Conservation (phyloP, 1,140 invertebrate species). For the Berghia stephanieae region DNA sequence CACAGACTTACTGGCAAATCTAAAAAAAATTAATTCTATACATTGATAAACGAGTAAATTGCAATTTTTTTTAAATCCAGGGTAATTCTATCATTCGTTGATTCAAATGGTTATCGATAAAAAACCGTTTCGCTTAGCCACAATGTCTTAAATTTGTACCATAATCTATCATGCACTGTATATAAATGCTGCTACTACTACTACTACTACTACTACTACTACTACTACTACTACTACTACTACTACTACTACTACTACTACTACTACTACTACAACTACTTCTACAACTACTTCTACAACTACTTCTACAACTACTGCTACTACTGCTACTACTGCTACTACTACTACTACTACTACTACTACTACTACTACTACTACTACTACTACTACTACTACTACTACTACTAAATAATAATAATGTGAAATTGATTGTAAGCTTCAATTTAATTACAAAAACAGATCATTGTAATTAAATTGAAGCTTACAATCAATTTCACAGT, state of each 20-base stretch:
- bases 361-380: constrained; percentile 19
- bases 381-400: constrained; percentile 1
- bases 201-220: constrained; percentile 11
- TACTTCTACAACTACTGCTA: background rate
- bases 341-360: constrained; percentile 20
- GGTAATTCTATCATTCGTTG: background rate
- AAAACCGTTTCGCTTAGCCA: background rate
- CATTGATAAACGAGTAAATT: background rate
- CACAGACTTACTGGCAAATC: too few species aligned
- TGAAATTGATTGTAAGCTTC: too few species aligned
- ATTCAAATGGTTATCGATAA: too few species aligned
- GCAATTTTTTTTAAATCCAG: background rate
- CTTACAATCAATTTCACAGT: too few species aligned
- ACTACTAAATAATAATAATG: background rate
- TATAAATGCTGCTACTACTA: background rate
- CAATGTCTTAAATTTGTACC: background rate
- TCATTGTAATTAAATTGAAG: too few species aligned
- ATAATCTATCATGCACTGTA: background rate
- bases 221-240: background rate
- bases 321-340: constrained; percentile 5
- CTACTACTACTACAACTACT: background rate
- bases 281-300: background rate
- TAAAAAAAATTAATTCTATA: too few species aligned
- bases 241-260: constrained; percentile 16
- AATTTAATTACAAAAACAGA: too few species aligned